These are phyloP conservation scores for Scelioninae gen. 2 DNA, from an alignment of 2,888 invertebrate species.

Conservation along the genomic window DNA sequence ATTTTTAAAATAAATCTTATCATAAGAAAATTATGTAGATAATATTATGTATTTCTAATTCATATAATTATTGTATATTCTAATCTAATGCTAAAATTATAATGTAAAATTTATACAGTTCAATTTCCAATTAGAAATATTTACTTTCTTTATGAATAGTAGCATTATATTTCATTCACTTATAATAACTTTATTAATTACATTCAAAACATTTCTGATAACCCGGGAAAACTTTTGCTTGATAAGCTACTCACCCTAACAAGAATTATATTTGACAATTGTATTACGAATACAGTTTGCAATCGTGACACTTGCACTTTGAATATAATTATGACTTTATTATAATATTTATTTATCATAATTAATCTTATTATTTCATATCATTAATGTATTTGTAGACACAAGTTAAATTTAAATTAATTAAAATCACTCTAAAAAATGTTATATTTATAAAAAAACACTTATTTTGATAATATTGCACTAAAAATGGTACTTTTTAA, in stretches of 20 bases:
- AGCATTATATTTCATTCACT: conserved; percentile 38
- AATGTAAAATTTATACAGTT: background rate
- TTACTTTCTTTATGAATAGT: conserved; percentile 13
- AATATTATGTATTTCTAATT: background rate
- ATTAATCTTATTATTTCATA: no score
- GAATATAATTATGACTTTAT: no score
- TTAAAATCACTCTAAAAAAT: no score
- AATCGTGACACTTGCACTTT: conserved; percentile 11
- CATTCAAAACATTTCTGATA: conserved; percentile 48
- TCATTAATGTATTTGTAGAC: no score
- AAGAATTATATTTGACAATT: conserved; percentile 20
- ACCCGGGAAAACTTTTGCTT: conserved; percentile 44
- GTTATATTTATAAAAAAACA: no score
- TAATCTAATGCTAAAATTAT: background rate
- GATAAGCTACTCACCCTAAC: conserved; percentile 43
- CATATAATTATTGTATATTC: background rate
- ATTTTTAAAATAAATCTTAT: background rate
- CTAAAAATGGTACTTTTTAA: no score
- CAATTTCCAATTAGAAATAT: conserved; percentile 24
- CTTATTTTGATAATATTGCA: no score
- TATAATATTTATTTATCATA: no score
- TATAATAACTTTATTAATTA: conserved; percentile 52
- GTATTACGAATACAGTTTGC: conserved; percentile 1
- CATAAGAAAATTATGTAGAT: background rate
- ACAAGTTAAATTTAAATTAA: no score